These are phyloP conservation scores for Xyrichtys novacula DNA, from an alignment of 2,797 vertebrate genomes.

Conservation along the genomic window DNA sequence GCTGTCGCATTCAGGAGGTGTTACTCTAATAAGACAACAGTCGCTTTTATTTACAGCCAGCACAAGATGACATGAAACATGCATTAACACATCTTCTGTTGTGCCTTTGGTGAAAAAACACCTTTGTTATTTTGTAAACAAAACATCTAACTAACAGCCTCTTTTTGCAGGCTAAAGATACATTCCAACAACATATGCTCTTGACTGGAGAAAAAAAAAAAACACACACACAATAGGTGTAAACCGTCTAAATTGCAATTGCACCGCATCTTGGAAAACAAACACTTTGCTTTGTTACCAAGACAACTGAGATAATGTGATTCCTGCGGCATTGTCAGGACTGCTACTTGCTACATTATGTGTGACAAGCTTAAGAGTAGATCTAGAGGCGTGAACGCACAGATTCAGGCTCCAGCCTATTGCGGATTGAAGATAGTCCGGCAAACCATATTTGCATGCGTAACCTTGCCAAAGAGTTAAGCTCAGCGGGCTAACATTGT, in stretches of 20 bases:
- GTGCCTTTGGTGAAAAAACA: constrained; percentile 83
- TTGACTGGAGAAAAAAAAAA: constrained; percentile 64
- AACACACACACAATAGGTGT: constrained; percentile 83
- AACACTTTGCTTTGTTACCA: constrained; percentile 90
- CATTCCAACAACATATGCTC: constrained; percentile 88
- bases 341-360: constrained; percentile 79
- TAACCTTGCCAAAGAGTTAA: constrained; percentile 76
- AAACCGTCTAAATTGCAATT: constrained; percentile 87
- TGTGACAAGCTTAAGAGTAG: constrained; percentile 84
- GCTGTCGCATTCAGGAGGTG: constrained; percentile 74
- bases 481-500: constrained; percentile 71
- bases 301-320: constrained; percentile 88
- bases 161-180: constrained; percentile 84
- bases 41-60: constrained; percentile 80
- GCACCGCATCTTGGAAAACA: constrained; percentile 86
- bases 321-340: constrained; percentile 81
- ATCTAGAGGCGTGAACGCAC: constrained; percentile 75
- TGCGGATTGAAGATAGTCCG: constrained; percentile 74
- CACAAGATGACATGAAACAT: constrained; percentile 77
- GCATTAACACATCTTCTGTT: constrained; percentile 86
- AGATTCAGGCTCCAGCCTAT: constrained; percentile 61
- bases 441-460: constrained; percentile 69
- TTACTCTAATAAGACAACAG: constrained; percentile 82
- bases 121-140: constrained; percentile 87
- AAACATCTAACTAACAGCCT: constrained; percentile 82